Evolutionary conservation across 2,888 invertebrate species (phyloP).

Genomic region (Thereva unica): DNA sequence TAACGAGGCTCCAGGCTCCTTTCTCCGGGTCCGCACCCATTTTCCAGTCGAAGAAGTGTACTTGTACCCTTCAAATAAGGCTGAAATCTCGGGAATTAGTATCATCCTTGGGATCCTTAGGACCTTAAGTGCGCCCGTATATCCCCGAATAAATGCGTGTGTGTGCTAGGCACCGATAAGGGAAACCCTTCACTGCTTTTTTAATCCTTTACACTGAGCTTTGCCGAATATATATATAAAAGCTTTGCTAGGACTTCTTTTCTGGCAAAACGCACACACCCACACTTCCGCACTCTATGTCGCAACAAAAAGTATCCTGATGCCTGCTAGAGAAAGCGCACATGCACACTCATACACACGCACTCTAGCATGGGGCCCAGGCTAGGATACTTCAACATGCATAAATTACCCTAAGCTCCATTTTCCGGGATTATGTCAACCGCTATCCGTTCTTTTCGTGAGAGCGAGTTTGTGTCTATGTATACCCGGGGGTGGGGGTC

Average conservation of each 20-base stretch:
- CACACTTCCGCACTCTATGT: not conserved
- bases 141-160: slow-evolving; percentile 12
- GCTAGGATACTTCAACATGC: slow-evolving; percentile 23
- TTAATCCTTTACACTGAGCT: slow-evolving; percentile 31
- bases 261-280: slow-evolving; percentile 7
- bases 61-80: slow-evolving; percentile 11
- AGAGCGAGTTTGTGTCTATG: not conserved
- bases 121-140: slow-evolving; percentile 30
- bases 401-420: slow-evolving; percentile 39
- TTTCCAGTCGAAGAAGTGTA: slow-evolving; percentile 35
- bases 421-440: slow-evolving; percentile 37
- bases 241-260: slow-evolving; percentile 19
- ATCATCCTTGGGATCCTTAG: slow-evolving; percentile 35
- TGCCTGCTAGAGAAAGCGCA: no score
- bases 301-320: slow-evolving; percentile 10
- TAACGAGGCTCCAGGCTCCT: slow-evolving; percentile 32
- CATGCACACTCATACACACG: no score
- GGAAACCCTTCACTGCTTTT: slow-evolving; percentile 20
- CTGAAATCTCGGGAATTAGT: slow-evolving; percentile 38
- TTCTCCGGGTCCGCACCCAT: slow-evolving; percentile 15
- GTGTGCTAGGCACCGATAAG: slow-evolving; percentile 34
- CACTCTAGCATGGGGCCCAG: no score
- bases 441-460: slow-evolving; percentile 5
- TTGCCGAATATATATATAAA: slow-evolving; percentile 26
- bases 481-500: not conserved